phyloP scores from a whole-genome alignment of 2,113 vertebrate species.

The Diphyllodes magnificus region DNA sequence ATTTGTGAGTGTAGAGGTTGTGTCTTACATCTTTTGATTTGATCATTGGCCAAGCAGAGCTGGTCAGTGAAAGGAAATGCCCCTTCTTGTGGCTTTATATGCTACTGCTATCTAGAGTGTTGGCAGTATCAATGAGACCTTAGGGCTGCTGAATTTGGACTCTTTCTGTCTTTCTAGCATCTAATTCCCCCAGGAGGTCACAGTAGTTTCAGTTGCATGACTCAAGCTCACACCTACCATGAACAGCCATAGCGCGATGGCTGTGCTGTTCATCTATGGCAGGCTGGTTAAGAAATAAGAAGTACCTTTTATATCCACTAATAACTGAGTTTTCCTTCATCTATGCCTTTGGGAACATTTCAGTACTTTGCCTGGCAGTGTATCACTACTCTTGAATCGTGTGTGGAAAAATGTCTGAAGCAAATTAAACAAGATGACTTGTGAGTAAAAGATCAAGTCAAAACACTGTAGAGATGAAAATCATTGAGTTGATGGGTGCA shows the following conservation, averaged over 20 bases:
- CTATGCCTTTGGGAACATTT: slow-evolving; percentile 27
- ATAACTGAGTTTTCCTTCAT: slow-evolving; percentile 30
- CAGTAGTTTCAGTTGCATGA: background rate
- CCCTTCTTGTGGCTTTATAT: background rate
- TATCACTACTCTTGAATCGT: background rate
- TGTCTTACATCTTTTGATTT: background rate
- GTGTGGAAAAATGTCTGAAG: slow-evolving; percentile 12
- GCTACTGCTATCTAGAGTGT: background rate
- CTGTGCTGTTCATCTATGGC: background rate
- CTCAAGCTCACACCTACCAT: rapidly evolving
- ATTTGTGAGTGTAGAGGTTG: background rate
- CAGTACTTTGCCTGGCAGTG: slow-evolving; percentile 38
- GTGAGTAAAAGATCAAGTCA: slow-evolving; percentile 40
- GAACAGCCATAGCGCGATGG: rapidly evolving
- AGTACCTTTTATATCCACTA: slow-evolving; percentile 14
- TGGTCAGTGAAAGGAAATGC: background rate
- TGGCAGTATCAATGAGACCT: background rate
- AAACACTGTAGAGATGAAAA: background rate
- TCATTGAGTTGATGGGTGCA: background rate
- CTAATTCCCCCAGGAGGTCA: background rate
- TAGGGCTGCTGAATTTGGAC: background rate
- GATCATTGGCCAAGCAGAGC: background rate
- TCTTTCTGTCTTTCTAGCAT: background rate
- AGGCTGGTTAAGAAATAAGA: background rate
- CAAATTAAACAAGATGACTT: slow-evolving; percentile 28